A percentile compares a stretch with the other conserved stretches of the same genome.
These are phyloP conservation scores for Sebastes diaconus DNA, from an alignment of 2,797 vertebrate genomes.

Conservation along the genomic window DNA sequence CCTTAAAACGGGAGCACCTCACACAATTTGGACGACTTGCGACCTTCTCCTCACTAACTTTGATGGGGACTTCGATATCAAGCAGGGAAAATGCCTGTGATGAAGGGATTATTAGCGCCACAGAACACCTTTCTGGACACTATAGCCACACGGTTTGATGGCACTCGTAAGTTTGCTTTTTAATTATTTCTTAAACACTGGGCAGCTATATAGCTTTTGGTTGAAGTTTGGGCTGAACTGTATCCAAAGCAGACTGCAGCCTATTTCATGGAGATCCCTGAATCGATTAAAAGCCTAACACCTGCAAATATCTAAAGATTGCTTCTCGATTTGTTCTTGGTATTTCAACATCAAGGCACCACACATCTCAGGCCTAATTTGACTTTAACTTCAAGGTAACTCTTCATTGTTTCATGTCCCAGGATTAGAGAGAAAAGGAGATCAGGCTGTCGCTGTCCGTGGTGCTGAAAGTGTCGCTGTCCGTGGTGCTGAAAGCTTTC, in stretches of 20 bases:
- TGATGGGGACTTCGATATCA: constrained; percentile 93
- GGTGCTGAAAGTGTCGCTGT: constrained; percentile 53
- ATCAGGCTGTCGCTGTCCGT: constrained; percentile 45
- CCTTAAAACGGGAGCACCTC: constrained; percentile 52
- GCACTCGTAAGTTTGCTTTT: constrained; percentile 94
- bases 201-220: background rate
- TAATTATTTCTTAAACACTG: background rate
- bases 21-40: constrained; percentile 58
- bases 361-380: background rate
- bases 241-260: background rate
- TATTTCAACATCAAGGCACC: background rate
- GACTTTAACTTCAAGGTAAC: constrained; percentile 8
- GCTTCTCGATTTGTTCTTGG: background rate
- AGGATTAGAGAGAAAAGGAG: background rate
- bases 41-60: constrained; percentile 80
- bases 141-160: constrained; percentile 98
- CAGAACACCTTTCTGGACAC: constrained; percentile 99
- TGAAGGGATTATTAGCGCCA: constrained; percentile 98
- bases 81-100: constrained; percentile 97
- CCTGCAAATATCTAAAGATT: background rate
- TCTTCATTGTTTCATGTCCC: background rate
- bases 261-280: background rate
- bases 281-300: background rate
- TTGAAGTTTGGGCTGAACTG: background rate
- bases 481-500: constrained; percentile 5